Base-by-base conservation (phyloP, 35 echinoderm and acorn worm genomes). In the Apostichopus parvimensis region DNA sequence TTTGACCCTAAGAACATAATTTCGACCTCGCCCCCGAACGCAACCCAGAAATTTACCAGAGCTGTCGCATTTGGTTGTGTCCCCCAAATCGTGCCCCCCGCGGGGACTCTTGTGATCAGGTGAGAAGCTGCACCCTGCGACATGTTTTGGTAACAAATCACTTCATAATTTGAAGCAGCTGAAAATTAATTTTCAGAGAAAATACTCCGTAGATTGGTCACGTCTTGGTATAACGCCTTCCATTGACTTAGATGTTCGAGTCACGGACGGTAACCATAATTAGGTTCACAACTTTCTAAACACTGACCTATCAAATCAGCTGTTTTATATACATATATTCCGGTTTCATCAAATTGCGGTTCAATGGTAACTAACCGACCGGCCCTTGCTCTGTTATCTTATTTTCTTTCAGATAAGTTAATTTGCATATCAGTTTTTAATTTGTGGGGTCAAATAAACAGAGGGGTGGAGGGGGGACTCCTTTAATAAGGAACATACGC, bases 111-210 rank as follows among this genome's bases (percentile, higher is more conserved):
- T 54, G 34, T n/a, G 34, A 55, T 82, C 10, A 82, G 11, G 45
- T 17, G 54, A 6, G 79, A 56, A 7, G 8, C 45, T 56, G 53
- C 79, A 45, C 34, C 55, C 21, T 56, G 8, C 55, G 28, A 55
- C 14, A 45, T 82, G 79, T 82, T 82, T 34, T 82, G 26, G n/a
- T 82, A 55, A 56, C 79, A 82, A 82, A 82, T 55, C 34, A 53
- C 79, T 12, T 25, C 79, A 55, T 9, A 82, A 82, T 82, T 82
- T 82, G 52, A 55, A 82, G 54, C 79, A 82, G 79, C 34, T 82
- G 79, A 55, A 82, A 56, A 82, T 54, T 82, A 17, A 55, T 54
- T 82, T 82, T 82, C 79, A 56, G 79, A 10, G 79, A 82, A 82
- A 54, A 53, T n/a, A 5, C 45, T 45, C 79, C 64, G n/a, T 6